Base-by-base conservation (phyloP, 2,113 vertebrate species). In the Galeopterus variegatus region DNA sequence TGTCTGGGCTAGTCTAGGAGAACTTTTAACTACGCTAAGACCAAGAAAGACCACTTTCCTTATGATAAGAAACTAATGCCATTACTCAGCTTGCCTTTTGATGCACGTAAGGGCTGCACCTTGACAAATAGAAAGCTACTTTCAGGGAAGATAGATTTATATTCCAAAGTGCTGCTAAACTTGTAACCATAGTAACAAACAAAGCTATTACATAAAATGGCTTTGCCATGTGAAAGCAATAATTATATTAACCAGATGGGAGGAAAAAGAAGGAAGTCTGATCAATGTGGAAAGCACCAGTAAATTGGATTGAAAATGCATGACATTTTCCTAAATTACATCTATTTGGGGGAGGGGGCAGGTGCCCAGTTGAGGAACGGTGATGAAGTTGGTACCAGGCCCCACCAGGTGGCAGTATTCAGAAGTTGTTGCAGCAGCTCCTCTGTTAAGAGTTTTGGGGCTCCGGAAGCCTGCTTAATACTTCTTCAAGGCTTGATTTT, bases 341-440 rank as follows among this genome's bases (percentile, higher is more conserved):
- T 72, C 48, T 0, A 11, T 82, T 48, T 24, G 50, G 90, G 83
- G 69, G 94, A 54, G 79, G 88, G 89, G 94, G 13, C 6, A 0
- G 1, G 36, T 58, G 33, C 50, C n/a, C 31, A 6, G 28, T 65
- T 1, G 31, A 85, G 28, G 75, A 52, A 28, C 31, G 0, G 23
- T 12, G 64, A 2, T 93, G 79, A 76, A 95, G 69, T 17, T 96
- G 92, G 58, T 84, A 2, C 26, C 67, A 15, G 73, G 8, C 11
- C 93, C 98, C 98, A 97, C 97, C 96, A 98, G 98, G 97, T 98
- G 98, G 98, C 98, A 98, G 98, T 96, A 56, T 77, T 81, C 73
- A 96, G 56, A 96, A 96, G 90, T 69, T 64, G 54, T 58, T 56
- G 76, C 50, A 62, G 56, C 79, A 5, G 12, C 73, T 58, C 45